Base-by-base conservation (phyloP, 2,113 vertebrate genomes). In the Mandrillus leucophaeus region DNA sequence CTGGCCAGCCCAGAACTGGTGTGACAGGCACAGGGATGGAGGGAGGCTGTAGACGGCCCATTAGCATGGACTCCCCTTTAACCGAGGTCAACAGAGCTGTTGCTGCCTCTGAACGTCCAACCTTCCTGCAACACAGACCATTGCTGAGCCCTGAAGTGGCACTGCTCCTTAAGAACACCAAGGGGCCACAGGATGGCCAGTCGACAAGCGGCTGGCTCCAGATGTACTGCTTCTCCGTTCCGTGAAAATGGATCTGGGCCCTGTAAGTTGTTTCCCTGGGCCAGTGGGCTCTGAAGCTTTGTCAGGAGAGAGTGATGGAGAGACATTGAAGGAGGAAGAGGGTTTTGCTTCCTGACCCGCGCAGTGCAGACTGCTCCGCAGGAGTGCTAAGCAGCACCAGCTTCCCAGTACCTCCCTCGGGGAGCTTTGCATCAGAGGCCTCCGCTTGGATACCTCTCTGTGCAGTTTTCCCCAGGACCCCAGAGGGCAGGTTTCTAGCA, bases 151-250 rank as follows among this genome's bases (percentile, higher is more conserved):
- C 14, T 0, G 16, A 23, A 2, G 32, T 30, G 55, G n/a, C 78
- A 43, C 25, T 23, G 9, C 45, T 30, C 18, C 32, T 57, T 25
- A 17, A 57, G 23, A 43, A 40, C 25, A 38, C 59, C 48, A 55
- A 32, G 1, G 8, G 27, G 70, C 30, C 18, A 48, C 45, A 22
- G 18, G 32, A 55, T 1, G 27, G 43, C 55, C n/a, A 27, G 78
- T 48, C 6, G 0, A 16, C 64, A 48, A 50, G 8, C 3, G 4
- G 20, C 48, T 0, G 0, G 35, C 43, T 61, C 22, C 43, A 35
- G 23, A 22, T 22, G 1, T 48, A 10, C 1, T 61, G 50, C 64
- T 72, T n/a, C 82, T 73, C 20, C 10, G 43, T 12, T 64, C 57
- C 3, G 7, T 50, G 14, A 12, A 76, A 59, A 40, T 11, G 38